Conservation (phyloP, 2,888 invertebrate species). For the Laspeyria flexula region DNA sequence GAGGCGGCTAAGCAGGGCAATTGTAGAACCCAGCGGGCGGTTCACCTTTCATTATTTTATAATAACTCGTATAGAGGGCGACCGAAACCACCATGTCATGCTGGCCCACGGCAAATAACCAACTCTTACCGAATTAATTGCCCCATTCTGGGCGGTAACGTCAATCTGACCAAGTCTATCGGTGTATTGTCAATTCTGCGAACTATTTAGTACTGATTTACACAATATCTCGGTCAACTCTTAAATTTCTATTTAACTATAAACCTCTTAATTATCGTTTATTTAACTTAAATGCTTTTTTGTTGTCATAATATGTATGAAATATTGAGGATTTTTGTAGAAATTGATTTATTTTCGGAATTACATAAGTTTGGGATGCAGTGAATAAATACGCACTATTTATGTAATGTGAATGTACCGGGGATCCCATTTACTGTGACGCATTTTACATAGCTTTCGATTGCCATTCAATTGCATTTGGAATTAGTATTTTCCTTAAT, state of each 20-base stretch:
- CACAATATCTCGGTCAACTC: background rate
- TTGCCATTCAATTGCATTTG: constrained; percentile 16
- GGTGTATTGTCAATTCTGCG: constrained; percentile 61
- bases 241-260: background rate
- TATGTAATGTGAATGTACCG: constrained; percentile 11
- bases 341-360: background rate
- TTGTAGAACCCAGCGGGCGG: constrained; percentile 84
- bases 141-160: constrained; percentile 79
- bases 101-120: constrained; percentile 68
- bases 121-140: constrained; percentile 82
- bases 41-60: constrained; percentile 84
- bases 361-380: background rate
- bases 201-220: constrained; percentile 40
- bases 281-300: background rate
- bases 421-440: constrained; percentile 36
- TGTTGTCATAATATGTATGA: background rate
- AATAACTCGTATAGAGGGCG: constrained; percentile 80
- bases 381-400: constrained; percentile 17
- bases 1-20: constrained; percentile 82
- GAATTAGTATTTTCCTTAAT: background rate
- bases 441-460: constrained; percentile 25
- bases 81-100: constrained; percentile 78
- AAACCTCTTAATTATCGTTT: background rate
- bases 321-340: background rate
- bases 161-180: constrained; percentile 61